These are phyloP conservation scores for Hydractinia echinata DNA, from an alignment of 30 jellyfish, hydroid and myxozoan species.

Conservation along the genomic window DNA sequence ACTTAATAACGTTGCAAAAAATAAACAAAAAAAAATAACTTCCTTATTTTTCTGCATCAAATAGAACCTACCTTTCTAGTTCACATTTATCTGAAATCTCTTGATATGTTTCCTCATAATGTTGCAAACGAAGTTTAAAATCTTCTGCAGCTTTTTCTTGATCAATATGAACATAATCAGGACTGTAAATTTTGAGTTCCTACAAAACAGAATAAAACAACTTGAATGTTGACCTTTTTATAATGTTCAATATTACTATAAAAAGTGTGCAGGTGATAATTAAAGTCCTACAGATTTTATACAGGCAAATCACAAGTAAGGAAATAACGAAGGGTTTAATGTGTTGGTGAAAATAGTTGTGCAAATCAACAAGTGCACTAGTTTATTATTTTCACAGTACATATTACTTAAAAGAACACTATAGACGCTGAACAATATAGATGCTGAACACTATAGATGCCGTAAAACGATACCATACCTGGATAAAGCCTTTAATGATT, in stretches of 20 bases:
- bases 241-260: no score
- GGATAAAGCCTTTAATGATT: conserved; percentile 48
- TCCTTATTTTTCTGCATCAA: neutral
- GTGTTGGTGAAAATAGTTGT: no score
- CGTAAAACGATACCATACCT: conserved; percentile 29
- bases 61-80: conserved; percentile 45
- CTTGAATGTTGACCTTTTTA: no score
- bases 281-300: no score
- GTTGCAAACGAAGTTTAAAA: conserved; percentile 65
- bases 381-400: no score
- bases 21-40: neutral
- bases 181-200: conserved; percentile 83
- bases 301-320: no score
- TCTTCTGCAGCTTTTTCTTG: conserved; percentile 71
- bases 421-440: no score
- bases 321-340: no score
- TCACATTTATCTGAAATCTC: conserved; percentile 61
- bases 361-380: no score
- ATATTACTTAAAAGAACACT: no score
- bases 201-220: neutral
- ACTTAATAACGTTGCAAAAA: neutral
- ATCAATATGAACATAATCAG: conserved; percentile 64
- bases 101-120: conserved; percentile 72
- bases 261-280: no score
- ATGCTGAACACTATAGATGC: no score